Evolutionary conservation across 2,797 vertebrate species (phyloP).

Genomic region (Harpagifer antarcticus): DNA sequence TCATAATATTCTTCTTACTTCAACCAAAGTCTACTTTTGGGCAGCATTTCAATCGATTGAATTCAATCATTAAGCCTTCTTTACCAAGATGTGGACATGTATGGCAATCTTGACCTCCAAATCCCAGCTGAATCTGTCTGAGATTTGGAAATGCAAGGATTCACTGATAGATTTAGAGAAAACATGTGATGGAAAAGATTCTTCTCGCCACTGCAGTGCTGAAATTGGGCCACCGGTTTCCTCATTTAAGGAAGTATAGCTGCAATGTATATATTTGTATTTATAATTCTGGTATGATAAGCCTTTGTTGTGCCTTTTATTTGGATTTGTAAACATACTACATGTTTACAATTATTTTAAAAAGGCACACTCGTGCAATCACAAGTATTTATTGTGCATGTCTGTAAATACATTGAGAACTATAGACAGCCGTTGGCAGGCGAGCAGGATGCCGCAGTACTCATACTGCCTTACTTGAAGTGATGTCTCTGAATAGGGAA

Average conservation of each 20-base stretch:
- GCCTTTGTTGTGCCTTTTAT: constrained; percentile 1
- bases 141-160: background rate
- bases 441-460: constrained; percentile 40
- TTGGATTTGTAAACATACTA: constrained; percentile 2
- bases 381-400: background rate
- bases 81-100: background rate
- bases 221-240: background rate
- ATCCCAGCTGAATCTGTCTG: background rate
- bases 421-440: constrained; percentile 15
- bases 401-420: constrained; percentile 32
- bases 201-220: background rate
- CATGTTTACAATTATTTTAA: no score
- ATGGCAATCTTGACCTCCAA: background rate
- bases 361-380: background rate
- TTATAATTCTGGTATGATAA: background rate
- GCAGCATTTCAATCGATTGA: background rate
- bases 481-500: constrained; percentile 61
- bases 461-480: constrained; percentile 37
- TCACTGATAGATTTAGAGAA: background rate
- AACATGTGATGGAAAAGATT: background rate
- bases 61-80: background rate
- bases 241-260: background rate
- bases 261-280: background rate
- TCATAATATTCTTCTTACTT: constrained; percentile 2
- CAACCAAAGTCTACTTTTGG: background rate